Conservation (phyloP, 2,797 vertebrate species). For the Falco peregrinus region DNA sequence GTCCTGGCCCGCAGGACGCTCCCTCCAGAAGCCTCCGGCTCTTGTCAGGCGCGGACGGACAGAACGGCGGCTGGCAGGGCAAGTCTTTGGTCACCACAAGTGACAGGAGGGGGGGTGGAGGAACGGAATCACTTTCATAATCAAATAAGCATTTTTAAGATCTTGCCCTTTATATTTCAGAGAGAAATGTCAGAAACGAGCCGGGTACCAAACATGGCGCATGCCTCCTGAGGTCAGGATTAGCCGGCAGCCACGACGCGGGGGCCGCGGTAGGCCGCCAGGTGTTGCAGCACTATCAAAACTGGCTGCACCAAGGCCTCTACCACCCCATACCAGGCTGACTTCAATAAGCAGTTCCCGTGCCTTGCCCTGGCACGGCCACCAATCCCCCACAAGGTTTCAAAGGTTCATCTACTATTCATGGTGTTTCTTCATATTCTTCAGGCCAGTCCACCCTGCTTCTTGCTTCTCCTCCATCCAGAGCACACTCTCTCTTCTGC, state of each 20-base stretch:
- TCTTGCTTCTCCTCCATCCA: too few species aligned
- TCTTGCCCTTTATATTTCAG: too few species aligned
- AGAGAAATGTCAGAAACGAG: neutral
- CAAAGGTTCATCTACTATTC: too few species aligned
- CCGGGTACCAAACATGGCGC: neutral
- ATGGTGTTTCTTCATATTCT: too few species aligned
- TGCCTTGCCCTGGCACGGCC: too few species aligned
- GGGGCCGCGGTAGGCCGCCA: neutral
- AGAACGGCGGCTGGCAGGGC: neutral
- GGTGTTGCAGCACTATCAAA: too few species aligned
- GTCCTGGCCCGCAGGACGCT: rapidly evolving
- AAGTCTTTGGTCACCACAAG: neutral
- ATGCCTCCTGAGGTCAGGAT: neutral
- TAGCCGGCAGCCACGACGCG: neutral
- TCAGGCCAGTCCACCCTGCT: too few species aligned
- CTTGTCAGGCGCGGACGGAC: neutral
- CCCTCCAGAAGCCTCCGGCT: neutral
- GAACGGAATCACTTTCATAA: neutral
- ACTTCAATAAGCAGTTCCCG: too few species aligned
- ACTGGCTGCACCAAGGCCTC: too few species aligned
- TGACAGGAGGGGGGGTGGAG: neutral
- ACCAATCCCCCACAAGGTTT: too few species aligned
- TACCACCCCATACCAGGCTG: too few species aligned
- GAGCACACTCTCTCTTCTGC: too few species aligned
- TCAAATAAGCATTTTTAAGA: neutral